Evolutionary conservation across 2,797 vertebrate genomes (phyloP).

Genomic region (Glossophaga mutica): DNA sequence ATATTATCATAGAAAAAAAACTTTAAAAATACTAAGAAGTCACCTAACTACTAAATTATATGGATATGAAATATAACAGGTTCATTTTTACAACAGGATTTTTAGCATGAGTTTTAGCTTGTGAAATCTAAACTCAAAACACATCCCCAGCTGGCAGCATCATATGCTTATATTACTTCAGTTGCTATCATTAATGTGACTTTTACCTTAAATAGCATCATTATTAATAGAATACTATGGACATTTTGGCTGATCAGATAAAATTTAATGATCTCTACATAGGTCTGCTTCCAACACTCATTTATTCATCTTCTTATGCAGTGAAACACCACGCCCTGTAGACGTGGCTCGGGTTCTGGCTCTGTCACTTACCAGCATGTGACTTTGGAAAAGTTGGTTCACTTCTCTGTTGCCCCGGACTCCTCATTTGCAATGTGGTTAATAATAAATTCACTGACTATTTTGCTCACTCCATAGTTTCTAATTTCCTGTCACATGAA

Average conservation of each 20-base stretch:
- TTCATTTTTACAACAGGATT: not conserved
- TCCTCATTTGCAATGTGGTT: not conserved
- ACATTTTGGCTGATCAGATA: not conserved
- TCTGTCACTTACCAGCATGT: not conserved
- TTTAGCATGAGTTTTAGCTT: not conserved
- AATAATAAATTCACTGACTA: not conserved
- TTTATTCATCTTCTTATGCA: not conserved
- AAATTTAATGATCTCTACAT: not conserved
- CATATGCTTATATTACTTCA: not conserved
- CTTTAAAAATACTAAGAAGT: not conserved
- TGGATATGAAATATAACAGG: not conserved
- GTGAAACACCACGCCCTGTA: not conserved
- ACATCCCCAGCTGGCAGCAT: not conserved
- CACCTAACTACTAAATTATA: not conserved
- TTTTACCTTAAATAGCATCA: not conserved
- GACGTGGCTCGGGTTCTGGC: not conserved
- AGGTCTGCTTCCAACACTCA: not conserved
- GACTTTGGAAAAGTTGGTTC: not conserved
- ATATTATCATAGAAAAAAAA: not conserved
- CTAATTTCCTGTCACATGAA: not conserved
- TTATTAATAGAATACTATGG: not conserved
- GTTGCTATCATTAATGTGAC: not conserved
- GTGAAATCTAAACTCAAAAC: not conserved
- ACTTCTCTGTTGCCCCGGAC: not conserved
- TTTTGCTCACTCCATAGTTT: not conserved